Evolutionary conservation across 2,797 vertebrate genomes (phyloP), one percentile per base, ranked within the genome.

Genomic region (Lemur catta): DNA sequence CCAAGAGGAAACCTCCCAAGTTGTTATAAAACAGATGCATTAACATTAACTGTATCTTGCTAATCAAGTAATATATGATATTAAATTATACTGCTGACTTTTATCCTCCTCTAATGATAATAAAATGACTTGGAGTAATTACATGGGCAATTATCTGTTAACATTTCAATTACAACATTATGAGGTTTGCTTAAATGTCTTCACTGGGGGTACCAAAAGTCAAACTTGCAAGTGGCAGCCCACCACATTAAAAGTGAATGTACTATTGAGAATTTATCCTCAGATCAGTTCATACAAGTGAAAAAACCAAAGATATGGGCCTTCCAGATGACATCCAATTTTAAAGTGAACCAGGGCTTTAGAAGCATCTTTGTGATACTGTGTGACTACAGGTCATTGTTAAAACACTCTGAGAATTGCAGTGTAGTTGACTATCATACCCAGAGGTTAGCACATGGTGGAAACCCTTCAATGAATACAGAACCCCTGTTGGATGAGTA

Each of bases 111-210:
- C 48, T 94, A 67, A 87, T 91, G 79, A 89, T 72, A 96, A 65
- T 88, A 67, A 97, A 97, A 79, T 72, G 81, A 65, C 85, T 96
- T 14, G 1, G 2, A 89, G 97, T 97, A 97, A 91, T 95, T 97
- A 97, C 11, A 50, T 57, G 71, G 91, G 50, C 78, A 98, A 81
- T 97, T 96, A 97, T 46, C 89, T 97, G 91, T 89, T 98, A 98
- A 82, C 1, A 72, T 95, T 97, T 97, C 94, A 97, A 97, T 98
- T 97, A 95, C 24, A 89, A 0, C 24, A 61, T 72, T 97, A 65
- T 89, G 71, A 86, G 4, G 35, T 94, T n/a, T 94, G 59, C 57
- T 93, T 96, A 96, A 98, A 82, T 96, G 72, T 46, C 61, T 95
- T 96, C 41, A 57, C 0, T 17, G 24, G 46, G 78, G 4, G 20